Conservation (phyloP, 2,888 invertebrate species). For the Tridacna crocea region DNA sequence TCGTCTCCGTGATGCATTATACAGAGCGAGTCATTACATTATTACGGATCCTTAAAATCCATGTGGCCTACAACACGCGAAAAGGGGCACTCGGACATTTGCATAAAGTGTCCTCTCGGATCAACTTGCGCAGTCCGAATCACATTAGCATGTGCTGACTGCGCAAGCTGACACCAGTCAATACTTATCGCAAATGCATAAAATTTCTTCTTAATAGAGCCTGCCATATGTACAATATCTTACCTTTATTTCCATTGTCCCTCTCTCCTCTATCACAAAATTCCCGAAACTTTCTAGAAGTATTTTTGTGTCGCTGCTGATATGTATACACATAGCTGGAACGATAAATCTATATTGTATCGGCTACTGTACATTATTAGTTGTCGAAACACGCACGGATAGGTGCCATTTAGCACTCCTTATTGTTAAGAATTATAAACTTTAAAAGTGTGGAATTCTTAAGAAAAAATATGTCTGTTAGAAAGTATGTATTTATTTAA, state of each 20-base stretch:
- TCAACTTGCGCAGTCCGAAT: too few species aligned
- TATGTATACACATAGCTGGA: conserved; percentile 66
- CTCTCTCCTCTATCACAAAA: conserved; percentile 51
- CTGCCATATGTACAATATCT: neutral
- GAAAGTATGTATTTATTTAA: too few species aligned
- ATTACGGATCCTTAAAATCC: too few species aligned
- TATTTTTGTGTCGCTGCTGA: conserved; percentile 57
- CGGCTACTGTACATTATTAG: too few species aligned
- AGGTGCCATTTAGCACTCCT: too few species aligned
- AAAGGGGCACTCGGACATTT: too few species aligned
- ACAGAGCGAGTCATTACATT: neutral
- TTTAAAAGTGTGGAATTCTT: too few species aligned
- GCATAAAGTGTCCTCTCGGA: too few species aligned
- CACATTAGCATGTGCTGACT: neutral
- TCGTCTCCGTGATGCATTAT: neutral
- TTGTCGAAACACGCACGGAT: too few species aligned
- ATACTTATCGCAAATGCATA: neutral
- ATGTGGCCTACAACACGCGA: too few species aligned
- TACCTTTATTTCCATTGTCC: conserved; percentile 54
- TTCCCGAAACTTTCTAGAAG: conserved; percentile 39
- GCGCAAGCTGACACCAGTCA: neutral
- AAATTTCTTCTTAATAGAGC: neutral
- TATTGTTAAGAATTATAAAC: too few species aligned
- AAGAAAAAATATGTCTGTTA: too few species aligned
- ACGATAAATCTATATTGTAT: neutral